Conservation (phyloP, 2,797 vertebrate species). For the Fundulus diaphanus region DNA sequence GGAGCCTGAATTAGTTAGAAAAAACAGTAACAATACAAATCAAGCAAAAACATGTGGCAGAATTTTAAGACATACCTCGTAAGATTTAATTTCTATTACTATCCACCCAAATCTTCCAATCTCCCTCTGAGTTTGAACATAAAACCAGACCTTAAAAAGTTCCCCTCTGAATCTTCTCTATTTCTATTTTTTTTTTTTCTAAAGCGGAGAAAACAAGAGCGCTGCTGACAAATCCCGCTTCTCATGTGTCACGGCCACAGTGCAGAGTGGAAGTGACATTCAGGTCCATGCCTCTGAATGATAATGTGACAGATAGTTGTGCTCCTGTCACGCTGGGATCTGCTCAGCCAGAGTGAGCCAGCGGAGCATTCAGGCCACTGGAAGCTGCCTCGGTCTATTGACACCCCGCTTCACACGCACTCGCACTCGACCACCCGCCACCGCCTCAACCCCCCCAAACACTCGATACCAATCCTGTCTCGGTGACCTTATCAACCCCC, state of each 20-base stretch:
- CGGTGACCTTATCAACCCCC: slow-evolving; percentile 46
- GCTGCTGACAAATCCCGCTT: slow-evolving; percentile 50
- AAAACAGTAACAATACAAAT: not conserved
- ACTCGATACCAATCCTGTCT: slow-evolving; percentile 28
- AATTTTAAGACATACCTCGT: not conserved
- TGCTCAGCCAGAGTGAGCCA: slow-evolving; percentile 48
- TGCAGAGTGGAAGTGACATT: slow-evolving; percentile 50
- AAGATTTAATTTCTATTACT: not conserved
- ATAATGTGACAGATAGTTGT: slow-evolving; percentile 70
- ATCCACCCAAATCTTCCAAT: not conserved
- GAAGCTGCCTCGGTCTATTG: slow-evolving; percentile 47
- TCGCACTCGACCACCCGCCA: slow-evolving; percentile 6
- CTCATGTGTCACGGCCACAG: slow-evolving; percentile 20
- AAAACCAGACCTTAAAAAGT: slow-evolving; percentile 3
- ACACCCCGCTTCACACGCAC: slow-evolving; percentile 2
- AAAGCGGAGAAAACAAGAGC: slow-evolving; percentile 27
- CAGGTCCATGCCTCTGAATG: slow-evolving; percentile 57
- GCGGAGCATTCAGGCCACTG: slow-evolving; percentile 50
- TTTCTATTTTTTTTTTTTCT: slow-evolving; percentile 12
- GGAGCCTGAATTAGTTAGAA: not conserved
- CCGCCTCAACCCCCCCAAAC: not conserved
- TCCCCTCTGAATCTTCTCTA: not conserved
- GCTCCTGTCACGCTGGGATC: slow-evolving; percentile 65
- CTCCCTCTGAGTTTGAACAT: not conserved
- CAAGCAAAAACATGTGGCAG: not conserved